Conservation (phyloP, 1,140 invertebrate species). For the Periplaneta americana region DNA sequence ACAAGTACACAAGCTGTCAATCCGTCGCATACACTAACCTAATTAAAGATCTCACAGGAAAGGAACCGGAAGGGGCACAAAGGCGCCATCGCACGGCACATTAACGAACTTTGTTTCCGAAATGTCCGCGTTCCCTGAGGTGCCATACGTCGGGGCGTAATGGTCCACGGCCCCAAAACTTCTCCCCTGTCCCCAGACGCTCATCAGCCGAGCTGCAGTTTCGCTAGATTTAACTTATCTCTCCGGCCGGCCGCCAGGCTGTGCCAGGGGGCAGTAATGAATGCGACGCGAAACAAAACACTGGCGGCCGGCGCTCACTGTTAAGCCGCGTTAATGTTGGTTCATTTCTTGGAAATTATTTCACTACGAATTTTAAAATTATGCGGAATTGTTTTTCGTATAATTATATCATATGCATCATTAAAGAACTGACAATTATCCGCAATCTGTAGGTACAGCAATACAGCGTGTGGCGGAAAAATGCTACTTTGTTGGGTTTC, state of each 20-base stretch:
- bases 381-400: too few relatives aligned
- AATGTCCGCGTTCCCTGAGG: not conserved
- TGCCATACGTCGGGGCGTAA: not conserved
- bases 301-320: not conserved
- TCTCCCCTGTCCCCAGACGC: not conserved
- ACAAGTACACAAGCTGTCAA: too few relatives aligned
- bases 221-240: not conserved
- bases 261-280: not conserved
- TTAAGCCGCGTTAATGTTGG: too few relatives aligned
- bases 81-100: not conserved
- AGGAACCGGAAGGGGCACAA: not conserved
- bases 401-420: too few relatives aligned
- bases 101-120: not conserved
- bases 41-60: not conserved
- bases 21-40: not conserved
- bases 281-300: not conserved
- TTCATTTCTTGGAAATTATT: too few relatives aligned
- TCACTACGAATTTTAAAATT: too few relatives aligned
- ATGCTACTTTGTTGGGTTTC: too few relatives aligned
- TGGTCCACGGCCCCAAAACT: not conserved
- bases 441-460: too few relatives aligned
- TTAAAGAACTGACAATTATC: too few relatives aligned
- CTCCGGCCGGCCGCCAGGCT: not conserved
- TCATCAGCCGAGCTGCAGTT: not conserved
- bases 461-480: too few relatives aligned